Percentiles rank a stretch among this genome's conserved stretches.
Evolutionary conservation across 1,140 invertebrate genomes (phyloP).

Genomic region (Patella vulgata): DNA sequence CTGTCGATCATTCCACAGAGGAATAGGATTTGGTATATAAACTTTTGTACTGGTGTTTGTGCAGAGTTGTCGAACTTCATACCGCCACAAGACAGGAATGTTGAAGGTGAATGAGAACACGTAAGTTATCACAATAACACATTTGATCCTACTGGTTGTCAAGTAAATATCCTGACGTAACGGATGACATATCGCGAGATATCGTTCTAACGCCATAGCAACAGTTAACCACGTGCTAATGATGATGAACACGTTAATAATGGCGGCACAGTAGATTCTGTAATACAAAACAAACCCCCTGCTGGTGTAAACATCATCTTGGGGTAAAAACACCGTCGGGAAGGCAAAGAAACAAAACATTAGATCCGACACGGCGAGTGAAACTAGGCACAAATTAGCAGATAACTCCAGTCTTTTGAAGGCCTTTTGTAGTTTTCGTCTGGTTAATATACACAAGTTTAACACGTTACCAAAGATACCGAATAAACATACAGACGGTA

Average conservation of each 20-base stretch:
- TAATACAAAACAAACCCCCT: slow-evolving; percentile 55
- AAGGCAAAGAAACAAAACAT: slow-evolving; percentile 60
- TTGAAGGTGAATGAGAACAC: slow-evolving; percentile 58
- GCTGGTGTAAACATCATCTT: slow-evolving; percentile 38
- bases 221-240: slow-evolving; percentile 64
- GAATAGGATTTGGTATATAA: slow-evolving; percentile 26
- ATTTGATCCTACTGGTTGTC: slow-evolving; percentile 55
- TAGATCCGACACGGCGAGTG: slow-evolving; percentile 56
- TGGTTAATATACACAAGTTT: slow-evolving; percentile 59
- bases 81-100: slow-evolving; percentile 61
- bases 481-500: slow-evolving; percentile 57
- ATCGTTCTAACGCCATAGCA: slow-evolving; percentile 62
- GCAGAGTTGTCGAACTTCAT: slow-evolving; percentile 40
- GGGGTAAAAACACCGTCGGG: slow-evolving; percentile 60
- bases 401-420: slow-evolving; percentile 55
- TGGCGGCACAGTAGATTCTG: slow-evolving; percentile 50
- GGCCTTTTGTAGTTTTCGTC: slow-evolving; percentile 54
- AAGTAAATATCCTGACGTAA: slow-evolving; percentile 57
- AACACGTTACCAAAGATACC: slow-evolving; percentile 62
- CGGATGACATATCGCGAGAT: slow-evolving; percentile 63
- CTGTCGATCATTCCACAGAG: slow-evolving; percentile 28
- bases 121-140: slow-evolving; percentile 56
- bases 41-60: slow-evolving; percentile 21
- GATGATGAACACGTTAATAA: slow-evolving; percentile 65
- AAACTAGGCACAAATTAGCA: slow-evolving; percentile 59